Evolutionary conservation across 2,888 invertebrate species (phyloP), one percentile per base, ranked within the genome.

Genomic region (Perdita meconis): DNA sequence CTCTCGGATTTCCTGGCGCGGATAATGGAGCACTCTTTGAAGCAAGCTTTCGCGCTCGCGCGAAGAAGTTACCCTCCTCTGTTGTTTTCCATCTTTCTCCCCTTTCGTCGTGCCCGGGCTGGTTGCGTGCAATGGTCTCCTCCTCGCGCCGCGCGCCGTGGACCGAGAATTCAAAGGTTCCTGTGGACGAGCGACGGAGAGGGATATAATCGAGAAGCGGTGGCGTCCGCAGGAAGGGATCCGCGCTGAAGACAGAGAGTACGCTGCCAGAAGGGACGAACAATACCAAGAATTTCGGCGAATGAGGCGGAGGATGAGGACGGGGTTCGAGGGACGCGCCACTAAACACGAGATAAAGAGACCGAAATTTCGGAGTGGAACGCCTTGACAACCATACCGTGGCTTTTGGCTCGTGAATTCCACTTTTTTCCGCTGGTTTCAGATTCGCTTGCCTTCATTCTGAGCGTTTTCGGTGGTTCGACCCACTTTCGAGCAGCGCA

Each of bases 21-120:
- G 81, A 85, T 85, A 85, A 85, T 85, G 83, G 86, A 85, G 83
- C 85, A 83, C 86, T 83, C 85, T 85, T 85, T 85, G 85, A 85
- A 82, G 86, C 78, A 80, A 85, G 84, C 81, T 83, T 85, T 85
- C 70, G 85, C 78, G 72, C 78, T 79, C 79, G 78, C 30, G 30
- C 53, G 65, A 47, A 79, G 67, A 75, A 81, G 71, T 83, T 79
- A 73, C 66, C 65, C 69, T 47, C 47, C 67, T 38, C 69, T 70
- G 72, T 73, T 75, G 51, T 68, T 64, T 72, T 63, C 73, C 72
- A 40, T 80, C 74, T 59, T 73, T 60, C 55, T 72, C 72, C 30
- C 68, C 59, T 76, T 50, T 63, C 34, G 57, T 50, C 55, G 40
- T 42, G 40, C 47, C 8, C 53, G 30, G 26, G 22, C 59, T 24